Evolutionary conservation across 2,888 invertebrate species (phyloP).

Genomic region (Phanerotoma sp.): DNA sequence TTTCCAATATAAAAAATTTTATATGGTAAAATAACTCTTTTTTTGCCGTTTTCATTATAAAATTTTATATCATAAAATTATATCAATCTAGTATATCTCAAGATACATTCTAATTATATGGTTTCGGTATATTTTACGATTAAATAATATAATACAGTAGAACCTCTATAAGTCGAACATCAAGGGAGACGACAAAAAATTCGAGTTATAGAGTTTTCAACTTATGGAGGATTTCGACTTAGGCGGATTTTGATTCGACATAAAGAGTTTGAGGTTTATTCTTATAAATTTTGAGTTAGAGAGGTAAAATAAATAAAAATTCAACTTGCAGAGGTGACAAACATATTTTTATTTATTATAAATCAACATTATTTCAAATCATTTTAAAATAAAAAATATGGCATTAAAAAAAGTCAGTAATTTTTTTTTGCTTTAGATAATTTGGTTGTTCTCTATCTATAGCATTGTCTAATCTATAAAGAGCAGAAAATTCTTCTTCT

Average conservation of each 20-base stretch:
- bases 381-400: neutral
- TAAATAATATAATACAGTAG: too few species aligned
- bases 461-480: neutral
- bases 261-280: neutral
- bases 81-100: too few species aligned
- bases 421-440: neutral
- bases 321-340: neutral
- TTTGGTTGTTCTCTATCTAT: neutral
- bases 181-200: neutral
- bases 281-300: too few species aligned
- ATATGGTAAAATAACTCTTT: too few species aligned
- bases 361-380: neutral
- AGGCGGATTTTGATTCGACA: neutral
- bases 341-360: neutral
- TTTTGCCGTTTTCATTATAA: too few species aligned
- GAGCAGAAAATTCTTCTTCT: neutral
- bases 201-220: neutral
- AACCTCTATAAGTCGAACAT: neutral
- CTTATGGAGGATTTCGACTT: neutral
- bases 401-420: neutral
- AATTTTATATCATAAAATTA: too few species aligned
- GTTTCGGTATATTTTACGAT: too few species aligned
- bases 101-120: too few species aligned
- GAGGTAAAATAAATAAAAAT: too few species aligned
- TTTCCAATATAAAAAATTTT: too few species aligned